Evolutionary conservation across 1,140 invertebrate genomes (phyloP).

Genomic region (Hetaerina americana): DNA sequence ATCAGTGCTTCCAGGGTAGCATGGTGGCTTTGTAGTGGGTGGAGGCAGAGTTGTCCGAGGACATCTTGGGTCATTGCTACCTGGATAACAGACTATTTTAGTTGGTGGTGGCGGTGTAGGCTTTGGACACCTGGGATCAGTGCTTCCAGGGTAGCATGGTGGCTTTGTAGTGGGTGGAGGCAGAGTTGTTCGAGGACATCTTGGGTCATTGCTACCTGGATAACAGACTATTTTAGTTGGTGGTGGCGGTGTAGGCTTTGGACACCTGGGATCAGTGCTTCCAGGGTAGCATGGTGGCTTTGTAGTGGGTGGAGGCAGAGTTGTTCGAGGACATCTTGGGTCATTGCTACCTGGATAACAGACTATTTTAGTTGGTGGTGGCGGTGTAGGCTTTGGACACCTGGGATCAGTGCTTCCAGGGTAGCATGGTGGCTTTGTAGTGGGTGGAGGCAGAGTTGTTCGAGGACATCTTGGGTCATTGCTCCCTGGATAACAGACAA

Average conservation of each 20-base stretch:
- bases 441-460: constrained; percentile 13
- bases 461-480: constrained; percentile 19
- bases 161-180: constrained; percentile 18
- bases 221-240: constrained; percentile 15
- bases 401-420: constrained; percentile 20
- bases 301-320: constrained; percentile 17
- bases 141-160: constrained; percentile 15
- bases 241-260: constrained; percentile 18
- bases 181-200: constrained; percentile 22
- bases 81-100: constrained; percentile 15
- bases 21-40: constrained; percentile 12
- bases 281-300: constrained; percentile 27
- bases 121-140: constrained; percentile 11
- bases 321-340: constrained; percentile 15
- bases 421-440: constrained; percentile 15
- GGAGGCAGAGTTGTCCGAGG: constrained; percentile 3
- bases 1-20: constrained; percentile 20
- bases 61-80: constrained; percentile 12
- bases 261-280: constrained; percentile 31
- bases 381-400: constrained; percentile 13
- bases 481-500: constrained; percentile 14
- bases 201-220: constrained; percentile 25
- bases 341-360: constrained; percentile 16
- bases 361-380: constrained; percentile 5
- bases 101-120: constrained; percentile 9